phyloP scores from a whole-genome alignment of 1,140 invertebrate genomes.

The Drosophila insularis region DNA sequence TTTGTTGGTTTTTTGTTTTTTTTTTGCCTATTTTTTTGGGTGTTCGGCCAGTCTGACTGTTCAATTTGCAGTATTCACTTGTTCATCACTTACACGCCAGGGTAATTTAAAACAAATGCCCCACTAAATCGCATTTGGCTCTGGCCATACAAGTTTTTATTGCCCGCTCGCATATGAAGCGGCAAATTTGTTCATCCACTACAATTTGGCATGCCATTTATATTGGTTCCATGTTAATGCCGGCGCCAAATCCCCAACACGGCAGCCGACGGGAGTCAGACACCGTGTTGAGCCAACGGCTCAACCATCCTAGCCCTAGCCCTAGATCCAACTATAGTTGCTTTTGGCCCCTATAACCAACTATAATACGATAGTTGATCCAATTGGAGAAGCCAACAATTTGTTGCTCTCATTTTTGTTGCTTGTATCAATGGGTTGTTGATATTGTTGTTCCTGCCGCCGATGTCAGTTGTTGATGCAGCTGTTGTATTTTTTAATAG shows the following conservation, averaged over 20 bases:
- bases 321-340: constrained; percentile 8
- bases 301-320: background rate
- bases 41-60: constrained; percentile 35
- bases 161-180: constrained; percentile 58
- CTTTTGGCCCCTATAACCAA: too few relatives aligned
- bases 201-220: constrained; percentile 79
- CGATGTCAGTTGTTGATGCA: constrained; percentile 61
- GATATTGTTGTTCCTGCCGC: constrained; percentile 6
- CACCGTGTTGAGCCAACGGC: constrained; percentile 31
- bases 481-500: constrained; percentile 78
- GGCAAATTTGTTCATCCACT: constrained; percentile 75
- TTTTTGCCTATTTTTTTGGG: background rate
- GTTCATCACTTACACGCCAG: constrained; percentile 76
- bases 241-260: constrained; percentile 63
- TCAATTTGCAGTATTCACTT: constrained; percentile 67
- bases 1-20: constrained; percentile 35
- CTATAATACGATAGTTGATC: constrained; percentile 25
- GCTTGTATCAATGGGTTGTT: constrained; percentile 15
- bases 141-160: constrained; percentile 68
- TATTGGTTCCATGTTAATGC: constrained; percentile 79
- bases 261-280: constrained; percentile 31
- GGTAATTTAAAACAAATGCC: constrained; percentile 78
- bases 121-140: constrained; percentile 69
- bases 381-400: constrained; percentile 41
- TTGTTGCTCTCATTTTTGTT: constrained; percentile 25